Conservation (phyloP, 2,797 vertebrate genomes). For the Helicolenus hilgendorfi region DNA sequence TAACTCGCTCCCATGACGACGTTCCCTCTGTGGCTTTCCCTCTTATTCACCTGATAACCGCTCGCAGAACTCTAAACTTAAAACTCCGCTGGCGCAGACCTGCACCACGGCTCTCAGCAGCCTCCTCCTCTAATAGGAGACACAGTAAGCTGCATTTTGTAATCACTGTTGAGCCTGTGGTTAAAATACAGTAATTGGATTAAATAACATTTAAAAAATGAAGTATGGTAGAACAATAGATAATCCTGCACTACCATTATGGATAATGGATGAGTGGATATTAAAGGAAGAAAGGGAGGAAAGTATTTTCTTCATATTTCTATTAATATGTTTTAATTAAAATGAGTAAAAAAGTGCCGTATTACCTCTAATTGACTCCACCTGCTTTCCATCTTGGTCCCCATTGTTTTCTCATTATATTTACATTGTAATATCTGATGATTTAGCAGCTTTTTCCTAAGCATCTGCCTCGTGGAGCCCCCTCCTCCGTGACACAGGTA, state of each 20-base stretch:
- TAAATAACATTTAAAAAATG: background rate
- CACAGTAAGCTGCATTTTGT: background rate
- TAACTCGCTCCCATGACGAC: slow-evolving; percentile 30
- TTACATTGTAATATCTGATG: slow-evolving; percentile 60
- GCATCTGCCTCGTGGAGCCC: slow-evolving; percentile 25
- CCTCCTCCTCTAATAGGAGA: background rate
- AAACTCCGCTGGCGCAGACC: slow-evolving; percentile 23
- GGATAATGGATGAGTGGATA: background rate
- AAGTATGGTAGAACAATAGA: background rate
- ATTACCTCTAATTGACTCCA: slow-evolving; percentile 51
- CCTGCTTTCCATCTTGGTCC: slow-evolving; percentile 41
- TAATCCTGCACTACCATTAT: background rate
- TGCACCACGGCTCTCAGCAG: background rate
- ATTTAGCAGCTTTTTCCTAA: slow-evolving; percentile 43
- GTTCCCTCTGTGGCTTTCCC: slow-evolving; percentile 39
- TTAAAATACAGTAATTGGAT: slow-evolving; percentile 2
- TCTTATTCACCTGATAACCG: slow-evolving; percentile 56
- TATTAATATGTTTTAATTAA: slow-evolving; percentile 20
- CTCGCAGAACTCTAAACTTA: slow-evolving; percentile 31
- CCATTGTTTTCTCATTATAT: slow-evolving; percentile 62
- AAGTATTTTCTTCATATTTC: background rate
- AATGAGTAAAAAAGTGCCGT: background rate
- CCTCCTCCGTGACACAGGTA: slow-evolving; percentile 42
- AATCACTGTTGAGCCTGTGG: background rate
- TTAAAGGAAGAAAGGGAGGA: background rate